Base-by-base conservation (phyloP, 2,113 vertebrate species). In the Geothlypis trichas region DNA sequence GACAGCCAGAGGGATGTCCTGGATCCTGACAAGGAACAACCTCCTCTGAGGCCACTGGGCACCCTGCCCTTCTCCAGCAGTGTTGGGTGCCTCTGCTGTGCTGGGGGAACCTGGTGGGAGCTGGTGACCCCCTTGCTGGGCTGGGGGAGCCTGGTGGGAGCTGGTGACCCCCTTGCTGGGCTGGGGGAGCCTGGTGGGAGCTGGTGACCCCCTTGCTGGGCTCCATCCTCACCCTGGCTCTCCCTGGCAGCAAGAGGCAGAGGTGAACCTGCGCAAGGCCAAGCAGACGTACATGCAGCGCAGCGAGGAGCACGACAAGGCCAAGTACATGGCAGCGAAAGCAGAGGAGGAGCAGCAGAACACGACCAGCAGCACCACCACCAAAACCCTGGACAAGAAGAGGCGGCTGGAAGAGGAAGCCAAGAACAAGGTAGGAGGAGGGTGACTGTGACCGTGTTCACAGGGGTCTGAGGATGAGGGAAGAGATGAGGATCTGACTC, bases 341-440 rank as follows among this genome's bases (percentile, higher is more conserved):
- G 99, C 99, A 0, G 99, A 99, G 86, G 99, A 99, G 33, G 99
- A 99, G 49, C 98, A 98, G 96, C 96, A 95, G 5, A 95, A 31
- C 71, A 94, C 97, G 0, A 18, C 84, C 1, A 97, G 98, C 54
- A 96, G 97, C 21, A 67, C 97, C 1, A 98, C 98, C 13, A 98
- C 98, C n/a, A 99, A 99, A 97, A 95, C 98, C 47, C 86, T 99
- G 97, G 99, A 99, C 95, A 99, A 99, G 97, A 99, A 99, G 98
- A 98, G 99, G 81, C 96, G 99, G 16, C 66, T 98, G 73, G 99
- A 99, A 90, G 99, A 99, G 84, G 99, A 99, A 46, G 98, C 99
- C 75, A 98, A 98, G 91, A 99, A 99, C 97, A 99, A 99, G 98
- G 99, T 99, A 37, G 80, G 88, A 31, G 18, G 12, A 26, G 24